These are phyloP conservation scores for Tridacna crocea DNA, from an alignment of 2,888 invertebrate species.

Conservation along the genomic window DNA sequence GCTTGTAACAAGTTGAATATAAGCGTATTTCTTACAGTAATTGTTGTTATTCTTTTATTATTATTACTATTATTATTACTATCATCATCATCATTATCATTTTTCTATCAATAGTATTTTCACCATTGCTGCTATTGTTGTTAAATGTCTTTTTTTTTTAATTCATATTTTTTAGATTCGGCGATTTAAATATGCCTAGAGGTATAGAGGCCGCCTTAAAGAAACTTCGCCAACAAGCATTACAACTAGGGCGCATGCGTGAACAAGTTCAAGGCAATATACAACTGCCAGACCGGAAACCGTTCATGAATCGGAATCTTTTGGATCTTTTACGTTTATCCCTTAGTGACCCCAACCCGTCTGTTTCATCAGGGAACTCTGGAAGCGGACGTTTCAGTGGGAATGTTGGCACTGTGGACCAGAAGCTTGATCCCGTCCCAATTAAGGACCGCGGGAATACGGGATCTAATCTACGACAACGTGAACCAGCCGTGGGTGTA, in stretches of 20 bases:
- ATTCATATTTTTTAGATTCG: conserved; percentile 34
- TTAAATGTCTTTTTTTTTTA: not conserved
- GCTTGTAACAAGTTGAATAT: too few species aligned
- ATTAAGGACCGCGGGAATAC: conserved; percentile 3
- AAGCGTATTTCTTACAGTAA: too few species aligned
- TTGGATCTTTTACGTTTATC: conserved; percentile 8
- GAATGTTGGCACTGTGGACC: not conserved
- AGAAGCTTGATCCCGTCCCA: too few species aligned
- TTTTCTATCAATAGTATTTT: too few species aligned
- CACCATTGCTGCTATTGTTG: too few species aligned
- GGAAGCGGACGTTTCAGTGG: conserved; percentile 19
- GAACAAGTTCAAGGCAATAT: conserved; percentile 5
- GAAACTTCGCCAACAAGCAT: conserved; percentile 37
- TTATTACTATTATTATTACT: too few species aligned
- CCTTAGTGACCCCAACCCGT: not conserved
- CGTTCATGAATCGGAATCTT: conserved; percentile 14
- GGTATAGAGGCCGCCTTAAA: conserved; percentile 49
- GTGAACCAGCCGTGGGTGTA: not conserved
- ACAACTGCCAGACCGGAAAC: conserved; percentile 9
- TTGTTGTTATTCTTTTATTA: too few species aligned
- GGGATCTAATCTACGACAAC: conserved; percentile 17
- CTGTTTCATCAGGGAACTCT: not conserved
- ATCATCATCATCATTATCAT: too few species aligned
- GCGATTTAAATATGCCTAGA: conserved; percentile 55
- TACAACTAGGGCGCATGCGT: conserved; percentile 18